Evolutionary conservation across 2,797 vertebrate species (phyloP), one percentile per base, ranked within the genome.

Genomic region (Chiropotes sagulatus): DNA sequence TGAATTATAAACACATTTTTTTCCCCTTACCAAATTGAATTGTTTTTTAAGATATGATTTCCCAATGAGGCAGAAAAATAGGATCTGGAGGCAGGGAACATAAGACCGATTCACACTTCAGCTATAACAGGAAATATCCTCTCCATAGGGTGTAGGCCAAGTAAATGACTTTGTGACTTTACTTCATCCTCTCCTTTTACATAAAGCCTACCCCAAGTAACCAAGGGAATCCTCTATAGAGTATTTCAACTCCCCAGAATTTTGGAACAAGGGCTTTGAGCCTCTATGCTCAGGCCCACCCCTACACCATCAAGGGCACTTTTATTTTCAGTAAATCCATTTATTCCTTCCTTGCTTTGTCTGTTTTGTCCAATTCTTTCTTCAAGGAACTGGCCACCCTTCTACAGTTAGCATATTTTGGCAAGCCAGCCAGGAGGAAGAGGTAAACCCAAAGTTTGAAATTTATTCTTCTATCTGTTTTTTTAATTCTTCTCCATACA

Each of bases 1-100:
- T 89, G 80, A 96, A 98, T 90, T 57, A 12, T 58, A 81, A 96
- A 87, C 30, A 97, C 4, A 67, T 91, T 93, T 80, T 90, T 88
- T 91, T 91, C 80, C 93, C 15, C 48, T 48, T 41, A 86, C 44
- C 88, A 95, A 76, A 10, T 58, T 9, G 30, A 10, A 61, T 5
- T 79, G 3, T 26, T 73, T 67, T 93, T 88, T 12, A 86, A 58
- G 24, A 17, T 54, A 70, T 76, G 1, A 48, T 85, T 80, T 81
- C 12, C 86, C 7, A 91, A 30, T 93, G 33, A 67, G 33, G 64
- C 33, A 67, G 64, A 15, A 67, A 67, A 67, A n/a, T 19, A 67
- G 64, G 64, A 67, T 67, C 33, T 67, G 64, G 33, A 67, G 64
- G 33, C 33, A 67, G 30, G 15, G 17, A 67, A 67, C 15, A 2